Base-by-base conservation (phyloP, 2,888 invertebrate species). In the Embidobia sp. region DNA sequence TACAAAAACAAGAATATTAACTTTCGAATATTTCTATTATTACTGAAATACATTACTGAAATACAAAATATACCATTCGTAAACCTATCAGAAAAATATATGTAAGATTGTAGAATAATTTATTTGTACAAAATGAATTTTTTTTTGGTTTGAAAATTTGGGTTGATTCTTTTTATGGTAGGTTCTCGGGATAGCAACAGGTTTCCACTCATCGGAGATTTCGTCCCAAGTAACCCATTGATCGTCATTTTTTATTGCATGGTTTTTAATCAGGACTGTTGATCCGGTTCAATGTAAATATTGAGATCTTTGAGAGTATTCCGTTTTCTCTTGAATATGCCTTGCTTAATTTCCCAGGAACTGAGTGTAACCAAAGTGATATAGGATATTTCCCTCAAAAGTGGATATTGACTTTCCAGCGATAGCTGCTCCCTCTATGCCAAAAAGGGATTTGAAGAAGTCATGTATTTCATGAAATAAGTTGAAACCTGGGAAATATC, bases 261-360 rank as follows among this genome's bases (percentile, higher is more conserved):
- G 18, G 4, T 10, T 19, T 19, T 19, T 19, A 1, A 42, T 19
- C 15, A 5, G 19, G n/a, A 42, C 42, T n/a, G 19, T 19, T 7
- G 42, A 19, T 42, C 19, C 6, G 42, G 42, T 10, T 42, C 42
- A 8, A 42, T 42, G 19, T 19, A 42, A 7, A 42, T n/a, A n/a
- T n/a, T 10, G 10, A 19, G 19, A 42, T 42, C n/a, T 4, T 42
- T 42, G 10, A 42, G 42, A 19, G 10, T 19, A 3, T 5, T 2
- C 4, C 42, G 42, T 19, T 42, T 42, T 42, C 42, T 42, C n/a
- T 10, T 18, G n/a, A 42, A 19, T 19, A 42, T 42, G 8, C 19
- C 42, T n/a, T 42, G 19, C 19, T 19, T 42, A 6, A 42, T 6
- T 15, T 42, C 42, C 42, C 42, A 42, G 10, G 42, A 42, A 3